These are phyloP conservation scores for Characodon lateralis DNA, from an alignment of 2,797 vertebrate genomes.

Conservation along the genomic window DNA sequence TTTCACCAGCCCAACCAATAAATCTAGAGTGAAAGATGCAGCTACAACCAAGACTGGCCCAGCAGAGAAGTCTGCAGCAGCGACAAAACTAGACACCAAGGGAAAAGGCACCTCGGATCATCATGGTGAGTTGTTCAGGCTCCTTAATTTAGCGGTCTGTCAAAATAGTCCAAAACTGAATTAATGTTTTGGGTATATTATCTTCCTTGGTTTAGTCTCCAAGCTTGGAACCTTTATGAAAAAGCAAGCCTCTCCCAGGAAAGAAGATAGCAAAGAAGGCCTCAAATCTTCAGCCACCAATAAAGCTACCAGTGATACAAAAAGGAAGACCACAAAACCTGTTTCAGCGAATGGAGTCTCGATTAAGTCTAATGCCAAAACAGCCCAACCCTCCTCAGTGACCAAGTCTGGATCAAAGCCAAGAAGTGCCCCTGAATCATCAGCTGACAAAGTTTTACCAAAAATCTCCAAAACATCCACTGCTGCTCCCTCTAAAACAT, in stretches of 20 bases:
- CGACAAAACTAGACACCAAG: constrained; percentile 77
- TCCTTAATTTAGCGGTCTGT: neutral
- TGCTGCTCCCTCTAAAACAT: constrained; percentile 76
- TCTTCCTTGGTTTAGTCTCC: constrained; percentile 73
- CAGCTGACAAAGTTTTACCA: constrained; percentile 75
- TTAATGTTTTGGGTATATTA: constrained; percentile 20
- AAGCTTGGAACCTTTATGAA: constrained; percentile 78
- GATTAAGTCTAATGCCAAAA: constrained; percentile 81
- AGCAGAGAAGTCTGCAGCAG: constrained; percentile 77
- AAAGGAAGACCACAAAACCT: constrained; percentile 83
- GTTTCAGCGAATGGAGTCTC: constrained; percentile 57
- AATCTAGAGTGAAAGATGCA: constrained; percentile 74
- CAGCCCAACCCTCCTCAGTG: constrained; percentile 55
- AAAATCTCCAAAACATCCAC: constrained; percentile 77
- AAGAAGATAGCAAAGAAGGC: constrained; percentile 82
- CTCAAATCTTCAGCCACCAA: constrained; percentile 57
- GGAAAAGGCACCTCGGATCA: constrained; percentile 80
- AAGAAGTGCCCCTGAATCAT: constrained; percentile 74
- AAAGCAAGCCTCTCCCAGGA: constrained; percentile 87
- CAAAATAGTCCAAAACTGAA: neutral
- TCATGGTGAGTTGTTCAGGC: constrained; percentile 79
- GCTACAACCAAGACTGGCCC: constrained; percentile 76
- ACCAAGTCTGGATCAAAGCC: constrained; percentile 83
- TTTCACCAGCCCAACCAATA: constrained; percentile 82
- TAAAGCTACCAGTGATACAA: constrained; percentile 73